Evolutionary conservation across 2,888 invertebrate genomes (phyloP).

Genomic region (Stramonita haemastoma): DNA sequence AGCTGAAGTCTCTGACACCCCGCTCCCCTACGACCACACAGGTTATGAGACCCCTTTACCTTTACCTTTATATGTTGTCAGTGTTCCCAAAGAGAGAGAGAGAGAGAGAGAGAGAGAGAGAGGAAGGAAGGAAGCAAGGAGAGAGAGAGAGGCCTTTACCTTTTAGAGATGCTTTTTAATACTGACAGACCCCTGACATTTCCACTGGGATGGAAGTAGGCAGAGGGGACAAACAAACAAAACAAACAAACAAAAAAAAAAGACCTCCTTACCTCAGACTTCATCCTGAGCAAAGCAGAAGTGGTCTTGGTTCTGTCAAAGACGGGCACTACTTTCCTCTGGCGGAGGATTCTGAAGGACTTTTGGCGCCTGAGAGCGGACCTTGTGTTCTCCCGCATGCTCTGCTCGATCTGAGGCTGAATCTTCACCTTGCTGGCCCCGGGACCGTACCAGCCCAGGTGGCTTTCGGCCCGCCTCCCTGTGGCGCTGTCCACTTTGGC

Average conservation of each 20-base stretch:
- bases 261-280: conserved; percentile 8
- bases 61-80: no score
- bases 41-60: no score
- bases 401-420: conserved; percentile 54
- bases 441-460: conserved; percentile 59
- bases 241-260: background rate
- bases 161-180: no score
- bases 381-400: conserved; percentile 57
- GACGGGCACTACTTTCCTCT: conserved; percentile 54
- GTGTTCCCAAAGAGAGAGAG: no score
- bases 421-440: conserved; percentile 54
- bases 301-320: conserved; percentile 54
- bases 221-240: background rate
- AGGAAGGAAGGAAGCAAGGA: no score
- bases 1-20: no score
- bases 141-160: no score
- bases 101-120: no score
- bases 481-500: background rate
- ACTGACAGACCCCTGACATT: background rate
- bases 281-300: conserved; percentile 37
- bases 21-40: no score
- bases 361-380: conserved; percentile 56
- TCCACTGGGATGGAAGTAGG: background rate
- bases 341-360: conserved; percentile 55
- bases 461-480: conserved; percentile 47